These are phyloP conservation scores for Acanthopagrus latus DNA, from an alignment of 2,797 vertebrate genomes.

Conservation along the genomic window DNA sequence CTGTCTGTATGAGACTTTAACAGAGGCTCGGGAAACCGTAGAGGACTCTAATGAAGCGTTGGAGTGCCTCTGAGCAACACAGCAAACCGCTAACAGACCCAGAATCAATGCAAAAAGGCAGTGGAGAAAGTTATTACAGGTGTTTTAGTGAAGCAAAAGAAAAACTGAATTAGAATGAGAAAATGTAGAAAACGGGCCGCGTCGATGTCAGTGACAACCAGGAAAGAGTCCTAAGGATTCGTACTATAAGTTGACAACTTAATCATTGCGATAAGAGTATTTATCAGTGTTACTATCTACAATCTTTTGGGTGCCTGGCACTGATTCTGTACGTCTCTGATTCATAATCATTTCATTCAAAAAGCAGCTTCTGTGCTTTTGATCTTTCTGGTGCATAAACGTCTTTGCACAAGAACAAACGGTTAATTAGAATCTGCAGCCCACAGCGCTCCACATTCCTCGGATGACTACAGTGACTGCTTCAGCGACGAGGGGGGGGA, in stretches of 20 bases:
- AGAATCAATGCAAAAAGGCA: neutral
- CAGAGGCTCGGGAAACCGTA: conserved; percentile 9
- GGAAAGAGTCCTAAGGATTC: no score
- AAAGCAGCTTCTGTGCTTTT: conserved; percentile 6
- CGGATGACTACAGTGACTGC: conserved; percentile 14
- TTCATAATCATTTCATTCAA: neutral
- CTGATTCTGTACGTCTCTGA: no score
- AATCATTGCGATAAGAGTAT: no score
- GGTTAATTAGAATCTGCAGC: conserved; percentile 8
- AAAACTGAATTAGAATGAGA: neutral
- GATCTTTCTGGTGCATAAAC: conserved; percentile 35
- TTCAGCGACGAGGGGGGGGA: neutral
- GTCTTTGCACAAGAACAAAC: conserved; percentile 37
- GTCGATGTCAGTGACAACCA: no score
- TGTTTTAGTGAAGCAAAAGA: neutral
- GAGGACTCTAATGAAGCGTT: neutral
- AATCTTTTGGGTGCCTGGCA: neutral
- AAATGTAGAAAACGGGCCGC: no score
- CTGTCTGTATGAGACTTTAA: conserved; percentile 8
- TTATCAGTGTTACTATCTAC: no score
- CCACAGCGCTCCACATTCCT: conserved; percentile 37
- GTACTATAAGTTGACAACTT: no score
- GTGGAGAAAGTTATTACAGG: no score
- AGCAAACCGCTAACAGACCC: neutral
- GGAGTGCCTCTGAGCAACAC: conserved; percentile 7